Evolutionary conservation across 2,797 vertebrate species (phyloP), one percentile per base, ranked within the genome.

Genomic region (Numenius phaeopus): DNA sequence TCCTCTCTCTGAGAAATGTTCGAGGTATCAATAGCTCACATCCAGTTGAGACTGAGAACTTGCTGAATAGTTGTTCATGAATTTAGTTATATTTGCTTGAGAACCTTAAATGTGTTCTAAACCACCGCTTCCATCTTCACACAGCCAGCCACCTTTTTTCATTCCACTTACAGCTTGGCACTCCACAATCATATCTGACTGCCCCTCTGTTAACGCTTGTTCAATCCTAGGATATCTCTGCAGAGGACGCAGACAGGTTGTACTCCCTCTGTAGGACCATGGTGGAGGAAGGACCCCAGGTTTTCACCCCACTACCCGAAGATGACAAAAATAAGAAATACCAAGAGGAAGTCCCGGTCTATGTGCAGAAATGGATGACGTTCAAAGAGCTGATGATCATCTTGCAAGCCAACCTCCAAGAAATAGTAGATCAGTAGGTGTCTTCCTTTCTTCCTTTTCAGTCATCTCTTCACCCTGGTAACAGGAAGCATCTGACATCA

Each of bases 361-460:
- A 98, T 1, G 99, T 99, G 76, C 98, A 98, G 76, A 99, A 99
- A 83, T 99, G 99, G 99, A 98, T 99, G 96, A 98, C 98, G 0
- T 99, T 99, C 97, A 99, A 98, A 96, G 99, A 99, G 97, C 97
- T 99, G 59, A 99, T 99, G 96, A 97, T 99, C 20, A 97, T 99
- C 73, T 98, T 99, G 83, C 98, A 99, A 89, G 99, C 99, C 95
- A 99, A 97, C 96, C 98, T 99, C 65, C 99, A 99, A 59, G 99
- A 99, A 90, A 99, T 99, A 1, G 99, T 99, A 12, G 99, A 99
- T 98, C 98, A 99, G 99, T 99, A 72, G n/a, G 96, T 64, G 93
- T 91, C 42, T 61, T 10, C 40, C 64, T 47, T 24, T 58, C 19
- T 72, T 17, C 42, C 34, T 72, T 71, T 46, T 46, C 54, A 7